Percentiles rank a stretch among this genome's conserved stretches.
Evolutionary conservation across 2,888 invertebrate species (phyloP).

Genomic region (Alloscopus bannaensis): DNA sequence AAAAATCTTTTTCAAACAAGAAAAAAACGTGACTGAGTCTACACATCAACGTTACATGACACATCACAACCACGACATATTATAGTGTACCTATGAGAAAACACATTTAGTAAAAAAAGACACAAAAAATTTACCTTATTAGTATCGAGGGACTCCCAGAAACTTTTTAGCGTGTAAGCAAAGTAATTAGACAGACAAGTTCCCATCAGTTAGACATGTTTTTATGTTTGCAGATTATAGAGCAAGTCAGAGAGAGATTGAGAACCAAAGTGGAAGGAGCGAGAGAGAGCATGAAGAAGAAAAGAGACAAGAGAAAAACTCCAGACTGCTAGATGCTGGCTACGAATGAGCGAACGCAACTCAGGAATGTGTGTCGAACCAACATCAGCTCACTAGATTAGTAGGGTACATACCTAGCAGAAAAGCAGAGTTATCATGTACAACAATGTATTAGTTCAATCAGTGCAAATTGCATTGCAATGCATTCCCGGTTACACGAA

Average conservation of each 20-base stretch:
- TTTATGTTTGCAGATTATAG: constrained; percentile 11
- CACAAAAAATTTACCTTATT: constrained; percentile 68
- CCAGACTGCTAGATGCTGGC: constrained; percentile 40
- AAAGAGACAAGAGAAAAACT: constrained; percentile 34
- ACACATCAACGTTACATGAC: too few relatives aligned
- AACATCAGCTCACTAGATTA: constrained; percentile 57
- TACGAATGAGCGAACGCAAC: constrained; percentile 47
- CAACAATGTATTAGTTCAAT: constrained; percentile 53
- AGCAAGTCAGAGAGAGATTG: constrained; percentile 1
- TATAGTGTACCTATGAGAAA: constrained; percentile 1
- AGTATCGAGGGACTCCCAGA: constrained; percentile 71
- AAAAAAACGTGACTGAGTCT: too few relatives aligned
- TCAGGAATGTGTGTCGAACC: constrained; percentile 52
- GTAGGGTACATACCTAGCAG: constrained; percentile 62
- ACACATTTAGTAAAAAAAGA: constrained; percentile 49
- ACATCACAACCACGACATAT: constrained; percentile 1
- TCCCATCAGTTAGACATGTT: constrained; percentile 48
- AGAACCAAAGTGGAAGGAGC: constrained; percentile 5
- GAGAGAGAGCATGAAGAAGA: constrained; percentile 25
- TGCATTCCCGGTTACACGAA: constrained; percentile 21
- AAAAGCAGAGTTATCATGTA: constrained; percentile 48
- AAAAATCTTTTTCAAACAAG: too few relatives aligned
- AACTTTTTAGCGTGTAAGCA: constrained; percentile 71
- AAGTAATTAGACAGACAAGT: constrained; percentile 62
- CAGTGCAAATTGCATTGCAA: constrained; percentile 34